These are phyloP conservation scores for Chouioia cunea DNA, from an alignment of 2,888 invertebrate species.

Conservation along the genomic window DNA sequence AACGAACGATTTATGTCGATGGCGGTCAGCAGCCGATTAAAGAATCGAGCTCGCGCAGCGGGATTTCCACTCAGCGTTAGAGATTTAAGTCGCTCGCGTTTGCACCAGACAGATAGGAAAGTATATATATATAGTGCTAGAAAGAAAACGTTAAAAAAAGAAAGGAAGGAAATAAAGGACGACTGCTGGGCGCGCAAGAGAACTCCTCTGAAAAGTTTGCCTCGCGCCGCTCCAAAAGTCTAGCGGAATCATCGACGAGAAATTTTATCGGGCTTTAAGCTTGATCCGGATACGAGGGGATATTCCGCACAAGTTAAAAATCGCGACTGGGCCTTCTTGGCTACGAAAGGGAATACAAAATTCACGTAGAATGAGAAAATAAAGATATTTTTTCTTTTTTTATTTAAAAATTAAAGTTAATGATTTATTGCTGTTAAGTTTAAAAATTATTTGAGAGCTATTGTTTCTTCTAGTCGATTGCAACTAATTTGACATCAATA, in stretches of 20 bases:
- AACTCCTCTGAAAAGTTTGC: constrained; percentile 48
- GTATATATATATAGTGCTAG: neutral
- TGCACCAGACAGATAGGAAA: constrained; percentile 34
- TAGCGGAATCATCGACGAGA: constrained; percentile 51
- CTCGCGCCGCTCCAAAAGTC: constrained; percentile 49
- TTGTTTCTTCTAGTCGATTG: no score
- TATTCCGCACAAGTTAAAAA: constrained; percentile 37
- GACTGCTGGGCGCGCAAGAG: constrained; percentile 18
- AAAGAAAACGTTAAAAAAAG: constrained; percentile 23
- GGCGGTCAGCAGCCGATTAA: constrained; percentile 32
- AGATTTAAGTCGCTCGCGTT: constrained; percentile 33
- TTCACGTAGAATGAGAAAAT: no score
- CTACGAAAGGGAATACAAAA: no score
- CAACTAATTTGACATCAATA: no score
- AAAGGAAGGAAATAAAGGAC: constrained; percentile 18
- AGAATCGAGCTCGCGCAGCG: constrained; percentile 17
- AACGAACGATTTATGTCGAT: constrained; percentile 31
- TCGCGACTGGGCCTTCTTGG: constrained; percentile 11
- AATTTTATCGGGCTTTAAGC: constrained; percentile 53
- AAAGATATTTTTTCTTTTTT: no score
- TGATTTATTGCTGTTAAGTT: no score
- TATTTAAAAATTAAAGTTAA: no score
- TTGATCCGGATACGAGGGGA: constrained; percentile 51
- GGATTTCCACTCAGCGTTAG: constrained; percentile 18
- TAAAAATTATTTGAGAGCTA: no score